Evolutionary conservation across 2,113 vertebrate genomes (phyloP).

Genomic region (Gopherus evgoodei): DNA sequence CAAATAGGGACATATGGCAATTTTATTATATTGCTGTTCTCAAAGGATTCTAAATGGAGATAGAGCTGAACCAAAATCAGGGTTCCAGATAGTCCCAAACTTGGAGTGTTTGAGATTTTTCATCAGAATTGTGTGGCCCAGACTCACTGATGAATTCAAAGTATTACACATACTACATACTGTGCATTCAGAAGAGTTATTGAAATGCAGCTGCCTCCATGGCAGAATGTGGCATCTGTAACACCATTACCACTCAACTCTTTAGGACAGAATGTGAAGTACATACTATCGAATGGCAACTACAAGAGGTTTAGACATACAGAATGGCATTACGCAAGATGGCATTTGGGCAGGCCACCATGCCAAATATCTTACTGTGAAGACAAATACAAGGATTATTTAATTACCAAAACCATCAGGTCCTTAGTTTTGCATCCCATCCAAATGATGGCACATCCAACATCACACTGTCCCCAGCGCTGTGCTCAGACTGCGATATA

Average conservation of each 20-base stretch:
- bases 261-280: neutral
- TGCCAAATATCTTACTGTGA: neutral
- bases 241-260: neutral
- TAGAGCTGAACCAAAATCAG: rapidly evolving
- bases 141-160: neutral
- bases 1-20: neutral
- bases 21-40: neutral
- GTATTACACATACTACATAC: neutral
- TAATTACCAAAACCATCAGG: neutral
- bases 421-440: neutral
- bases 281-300: neutral
- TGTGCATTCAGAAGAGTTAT: neutral
- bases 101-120: neutral
- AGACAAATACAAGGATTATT: neutral
- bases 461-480: neutral
- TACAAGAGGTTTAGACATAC: neutral
- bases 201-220: neutral
- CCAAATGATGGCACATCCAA: neutral
- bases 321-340: neutral
- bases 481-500: neutral
- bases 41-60: neutral
- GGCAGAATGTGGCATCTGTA: neutral
- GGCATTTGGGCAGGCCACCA: neutral
- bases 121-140: neutral
- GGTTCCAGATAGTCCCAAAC: neutral